A percentile compares a stretch with the other conserved stretches of the same genome.
Conservation (phyloP, 1,140 invertebrate species). For the Drosophila gunungcola region DNA sequence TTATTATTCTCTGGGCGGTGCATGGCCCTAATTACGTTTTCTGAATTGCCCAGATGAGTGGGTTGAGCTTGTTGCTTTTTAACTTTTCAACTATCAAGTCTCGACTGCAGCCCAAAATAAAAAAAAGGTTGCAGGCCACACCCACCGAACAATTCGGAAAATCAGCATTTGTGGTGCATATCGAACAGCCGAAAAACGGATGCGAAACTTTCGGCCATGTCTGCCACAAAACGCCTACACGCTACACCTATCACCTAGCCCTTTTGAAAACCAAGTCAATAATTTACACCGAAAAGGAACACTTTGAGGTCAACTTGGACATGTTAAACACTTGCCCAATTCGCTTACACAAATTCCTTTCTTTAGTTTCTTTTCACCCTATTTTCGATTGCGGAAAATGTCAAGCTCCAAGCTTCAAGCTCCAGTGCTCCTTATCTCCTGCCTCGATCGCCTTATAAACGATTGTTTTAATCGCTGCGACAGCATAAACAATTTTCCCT, state of each 20-base stretch:
- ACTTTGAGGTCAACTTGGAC: constrained; percentile 33
- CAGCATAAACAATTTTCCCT: constrained; percentile 62
- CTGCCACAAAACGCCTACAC: neutral
- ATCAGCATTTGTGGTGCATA: constrained; percentile 48
- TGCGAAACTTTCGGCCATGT: constrained; percentile 17
- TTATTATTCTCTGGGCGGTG: constrained; percentile 19
- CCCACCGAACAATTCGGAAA: constrained; percentile 56
- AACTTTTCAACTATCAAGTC: neutral
- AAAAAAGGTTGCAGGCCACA: constrained; percentile 55
- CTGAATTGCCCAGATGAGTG: constrained; percentile 34
- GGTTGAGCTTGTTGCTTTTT: constrained; percentile 65
- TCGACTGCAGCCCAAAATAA: constrained; percentile 8
- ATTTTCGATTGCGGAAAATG: constrained; percentile 44
- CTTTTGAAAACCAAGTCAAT: neutral
- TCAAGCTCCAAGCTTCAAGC: constrained; percentile 11
- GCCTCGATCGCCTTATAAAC: constrained; percentile 58
- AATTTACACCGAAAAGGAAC: constrained; percentile 19
- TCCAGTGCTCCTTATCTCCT: constrained; percentile 30
- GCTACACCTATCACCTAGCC: too few species aligned
- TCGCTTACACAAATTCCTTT: constrained; percentile 43
- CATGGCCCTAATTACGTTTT: constrained; percentile 65
- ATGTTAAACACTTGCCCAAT: constrained; percentile 27
- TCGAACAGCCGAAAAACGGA: constrained; percentile 41
- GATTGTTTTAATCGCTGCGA: constrained; percentile 62
- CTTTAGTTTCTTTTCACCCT: constrained; percentile 32